Conservation (phyloP, 2,888 invertebrate genomes). For the Cylindroiulus punctatus region DNA sequence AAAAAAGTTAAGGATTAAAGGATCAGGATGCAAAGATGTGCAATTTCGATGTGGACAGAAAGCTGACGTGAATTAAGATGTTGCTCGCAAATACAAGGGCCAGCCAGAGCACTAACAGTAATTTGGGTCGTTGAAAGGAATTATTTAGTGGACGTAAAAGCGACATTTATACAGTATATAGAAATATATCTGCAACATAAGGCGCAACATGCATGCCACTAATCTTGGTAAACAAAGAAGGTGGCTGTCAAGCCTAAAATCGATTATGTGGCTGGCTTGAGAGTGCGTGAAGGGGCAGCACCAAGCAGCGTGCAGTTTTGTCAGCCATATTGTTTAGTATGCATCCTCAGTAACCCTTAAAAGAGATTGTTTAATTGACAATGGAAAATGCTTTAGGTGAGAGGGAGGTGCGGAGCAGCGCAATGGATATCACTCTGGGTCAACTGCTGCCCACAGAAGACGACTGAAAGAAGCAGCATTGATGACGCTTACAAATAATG, state of each 20-base stretch:
- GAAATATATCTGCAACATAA: not conserved
- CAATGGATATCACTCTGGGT: constrained; percentile 1
- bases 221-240: constrained; percentile 19
- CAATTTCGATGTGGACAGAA: too few species aligned
- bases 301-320: not conserved
- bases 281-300: not conserved
- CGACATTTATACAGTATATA: not conserved
- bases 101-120: not conserved
- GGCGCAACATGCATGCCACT: not conserved
- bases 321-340: constrained; percentile 3
- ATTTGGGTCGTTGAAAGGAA: constrained; percentile 6
- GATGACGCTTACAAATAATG: not conserved
- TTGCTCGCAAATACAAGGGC: not conserved
- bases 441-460: constrained; percentile 20
- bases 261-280: constrained; percentile 25
- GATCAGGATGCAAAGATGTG: too few species aligned
- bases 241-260: constrained; percentile 31
- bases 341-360: constrained; percentile 27
- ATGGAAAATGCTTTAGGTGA: not conserved
- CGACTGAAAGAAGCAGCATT: not conserved
- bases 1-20: too few species aligned
- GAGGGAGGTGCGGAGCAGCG: constrained; percentile 8
- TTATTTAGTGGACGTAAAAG: constrained; percentile 34
- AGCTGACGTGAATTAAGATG: too few species aligned
- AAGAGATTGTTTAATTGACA: constrained; percentile 22